Base-by-base conservation (phyloP, 2,113 vertebrate genomes). In the Chunga burmeisteri region DNA sequence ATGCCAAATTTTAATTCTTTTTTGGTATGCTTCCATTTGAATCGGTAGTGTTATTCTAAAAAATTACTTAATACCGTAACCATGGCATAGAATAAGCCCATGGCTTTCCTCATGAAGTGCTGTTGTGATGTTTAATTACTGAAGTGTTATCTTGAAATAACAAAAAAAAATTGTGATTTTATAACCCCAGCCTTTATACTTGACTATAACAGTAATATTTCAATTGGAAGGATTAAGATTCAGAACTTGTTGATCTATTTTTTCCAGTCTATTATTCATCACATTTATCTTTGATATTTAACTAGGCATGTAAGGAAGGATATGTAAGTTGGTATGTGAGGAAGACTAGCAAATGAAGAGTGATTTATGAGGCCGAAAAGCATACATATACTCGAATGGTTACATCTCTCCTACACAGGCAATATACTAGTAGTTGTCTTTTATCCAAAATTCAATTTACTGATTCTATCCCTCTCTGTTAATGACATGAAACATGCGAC, bases 401-500 rank as follows among this genome's bases (percentile, higher is more conserved):
- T 30, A 22, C 18, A 25, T 65, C 7, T 81, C 23, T 66, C 17
- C 38, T 61, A 47, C 34, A 63, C 34, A 40, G 7, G 59, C 11
- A 92, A 75, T 58, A 44, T 17, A 38, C 7, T 78, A 74, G 25
- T 44, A 86, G 10, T 18, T 79, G 6, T 58, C 49, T 63, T 75
- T 49, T 47, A 88, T 71, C n/a, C 38, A 92, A 66, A 91, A 49
- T 67, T 90, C 26, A 62, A 7, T 59, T n/a, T 70, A 62, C 8
- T 53, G 82, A 46, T 80, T 70, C 65, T 77, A 90, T 46, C 36
- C 66, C 15, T 83, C 32, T 52, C 40, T 90, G 65, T 71, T 91
- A 74, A 94, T 72, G 63, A 67, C 62, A 62, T 50, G 82, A 97
- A 94, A 81, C 85, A 61, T 52, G 52, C 75, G 88, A 56, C n/a